Base-by-base conservation (phyloP, 2,797 vertebrate genomes). In the Diceros bicornis region DNA sequence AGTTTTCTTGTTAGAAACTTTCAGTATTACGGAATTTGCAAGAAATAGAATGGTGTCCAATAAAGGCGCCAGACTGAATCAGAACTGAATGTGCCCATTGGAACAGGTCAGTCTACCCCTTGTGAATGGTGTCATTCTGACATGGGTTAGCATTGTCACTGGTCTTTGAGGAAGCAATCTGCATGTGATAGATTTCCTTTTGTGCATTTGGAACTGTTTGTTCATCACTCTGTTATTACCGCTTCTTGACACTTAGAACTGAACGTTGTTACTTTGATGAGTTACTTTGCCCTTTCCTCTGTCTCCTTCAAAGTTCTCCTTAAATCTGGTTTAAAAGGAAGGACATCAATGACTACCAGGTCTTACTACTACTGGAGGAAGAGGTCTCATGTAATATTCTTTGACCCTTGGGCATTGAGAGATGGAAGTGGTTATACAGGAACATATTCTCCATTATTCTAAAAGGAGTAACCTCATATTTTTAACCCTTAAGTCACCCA, bases 211-310 rank as follows among this genome's bases (percentile, higher is more conserved):
- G 37, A 87, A 61, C 18, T 61, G 10, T 20, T 69, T 69, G 14
- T 57, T 75, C 44, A 44, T 77, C 68, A 66, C 12, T 82, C 37
- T 57, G 14, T 61, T 92, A 50, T 32, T 50, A 41, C 41, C 3
- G 2, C 23, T 61, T 62, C 25, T n/a, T 71, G 83, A 72, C 62
- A 78, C 6, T 92, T 52, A 52, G 41, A 69, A 44, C 27, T 78
- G n/a, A 85, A 86, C 4, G 57, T n/a, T 62, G 55, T 68, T 81
- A 69, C 3, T 75, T n/a, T 89, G 50, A 34, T 83, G 64, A 83
- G 29, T 92, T 57, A 74, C 44, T 72, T 68, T 88, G 64, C 20
- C 18, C 27, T 78, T 95, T 91, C 37, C 7, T 90, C 37, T 64
- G 7, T 52, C 27, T 17, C 29, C 44, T 93, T 89, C 55, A 37